Conservation (phyloP, 2,797 vertebrate species). For the Fratercula arctica region DNA sequence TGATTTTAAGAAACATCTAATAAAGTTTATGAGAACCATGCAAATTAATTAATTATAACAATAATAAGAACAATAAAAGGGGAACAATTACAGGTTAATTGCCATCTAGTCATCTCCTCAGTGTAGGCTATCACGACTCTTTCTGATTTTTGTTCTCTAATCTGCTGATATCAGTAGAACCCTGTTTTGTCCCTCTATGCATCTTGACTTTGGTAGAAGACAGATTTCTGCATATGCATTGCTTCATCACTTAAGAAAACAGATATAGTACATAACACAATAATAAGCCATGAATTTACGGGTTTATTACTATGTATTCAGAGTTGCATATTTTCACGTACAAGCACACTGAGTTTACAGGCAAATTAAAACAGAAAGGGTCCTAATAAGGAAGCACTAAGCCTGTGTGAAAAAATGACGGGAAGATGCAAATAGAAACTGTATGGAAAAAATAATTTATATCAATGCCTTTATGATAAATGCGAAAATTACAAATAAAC, state of each 20-base stretch:
- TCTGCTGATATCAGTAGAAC: background rate
- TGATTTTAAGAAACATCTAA: background rate
- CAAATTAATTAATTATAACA: background rate
- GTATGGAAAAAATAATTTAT: background rate
- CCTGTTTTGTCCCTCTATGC: background rate
- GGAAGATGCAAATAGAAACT: background rate
- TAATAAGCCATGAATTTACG: background rate
- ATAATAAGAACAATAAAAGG: background rate
- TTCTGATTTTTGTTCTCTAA: background rate
- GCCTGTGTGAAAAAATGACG: background rate
- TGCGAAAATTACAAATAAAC: background rate
- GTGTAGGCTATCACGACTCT: background rate
- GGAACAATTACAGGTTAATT: background rate
- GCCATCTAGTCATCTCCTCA: background rate
- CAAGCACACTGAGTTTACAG: background rate
- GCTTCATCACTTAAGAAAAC: background rate
- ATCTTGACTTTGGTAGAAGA: background rate
- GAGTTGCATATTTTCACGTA: background rate
- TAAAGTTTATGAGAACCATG: background rate
- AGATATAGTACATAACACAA: background rate
- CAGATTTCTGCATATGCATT: background rate
- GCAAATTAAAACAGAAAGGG: background rate
- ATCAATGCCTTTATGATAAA: background rate
- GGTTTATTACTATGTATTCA: background rate
- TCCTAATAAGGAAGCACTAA: background rate